A percentile compares a stretch with the other conserved stretches of the same genome.
phyloP scores from a whole-genome alignment of 2,888 invertebrate species.

The Drosophila antonietae region DNA sequence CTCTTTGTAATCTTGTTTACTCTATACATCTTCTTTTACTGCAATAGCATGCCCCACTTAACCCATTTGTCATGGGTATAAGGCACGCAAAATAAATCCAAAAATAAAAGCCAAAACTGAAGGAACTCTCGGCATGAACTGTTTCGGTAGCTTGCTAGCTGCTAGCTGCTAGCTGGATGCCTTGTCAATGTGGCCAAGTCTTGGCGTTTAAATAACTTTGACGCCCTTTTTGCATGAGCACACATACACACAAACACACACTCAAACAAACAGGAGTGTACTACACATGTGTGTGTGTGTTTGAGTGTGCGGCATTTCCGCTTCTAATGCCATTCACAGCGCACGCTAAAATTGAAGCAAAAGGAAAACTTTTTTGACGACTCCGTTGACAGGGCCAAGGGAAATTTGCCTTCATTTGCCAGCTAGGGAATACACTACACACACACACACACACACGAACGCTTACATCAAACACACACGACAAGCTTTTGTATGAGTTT shows the following conservation, averaged over 20 bases:
- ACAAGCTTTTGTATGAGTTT: conserved; percentile 18
- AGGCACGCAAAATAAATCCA: conserved; percentile 3
- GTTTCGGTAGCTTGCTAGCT: conserved; percentile 17
- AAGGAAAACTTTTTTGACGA: conserved; percentile 61
- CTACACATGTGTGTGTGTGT: conserved; percentile 7
- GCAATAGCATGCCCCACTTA: not conserved
- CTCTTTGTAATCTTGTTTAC: not conserved
- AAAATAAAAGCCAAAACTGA: conserved; percentile 18
- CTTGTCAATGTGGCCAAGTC: conserved; percentile 38
- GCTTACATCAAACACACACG: conserved; percentile 10
- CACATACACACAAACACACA: conserved; percentile 4
- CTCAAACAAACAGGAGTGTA: conserved; percentile 2
- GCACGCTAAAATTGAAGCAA: conserved; percentile 36
- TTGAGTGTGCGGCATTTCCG: conserved; percentile 54
- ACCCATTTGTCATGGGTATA: not conserved
- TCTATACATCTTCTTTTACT: not conserved
- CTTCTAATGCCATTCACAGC: conserved; percentile 60
- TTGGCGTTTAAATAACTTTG: conserved; percentile 77
- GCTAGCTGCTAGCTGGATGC: conserved; percentile 31
- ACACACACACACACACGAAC: not conserved
- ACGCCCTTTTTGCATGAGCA: conserved; percentile 57
- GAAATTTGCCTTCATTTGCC: conserved; percentile 64
- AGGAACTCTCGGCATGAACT: conserved; percentile 27
- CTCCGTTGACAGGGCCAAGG: conserved; percentile 59
- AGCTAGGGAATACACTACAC: conserved; percentile 50